Percentiles rank a stretch among this genome's conserved stretches.
Evolutionary conservation across 2,797 vertebrate genomes (phyloP).

Genomic region (Buceros bicornis): DNA sequence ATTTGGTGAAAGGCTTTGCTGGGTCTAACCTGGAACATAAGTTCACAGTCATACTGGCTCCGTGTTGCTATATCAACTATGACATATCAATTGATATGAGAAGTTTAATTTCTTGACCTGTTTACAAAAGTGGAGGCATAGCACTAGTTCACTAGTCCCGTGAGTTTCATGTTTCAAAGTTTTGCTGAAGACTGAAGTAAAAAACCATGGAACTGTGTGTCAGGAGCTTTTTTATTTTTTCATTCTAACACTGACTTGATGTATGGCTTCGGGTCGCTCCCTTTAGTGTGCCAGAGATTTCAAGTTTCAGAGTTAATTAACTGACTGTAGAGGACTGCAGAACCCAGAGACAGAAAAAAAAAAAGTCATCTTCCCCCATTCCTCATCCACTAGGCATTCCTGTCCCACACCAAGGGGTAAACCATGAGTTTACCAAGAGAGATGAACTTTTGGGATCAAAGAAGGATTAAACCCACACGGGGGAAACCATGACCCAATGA

Average conservation of each 20-base stretch:
- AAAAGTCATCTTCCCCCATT: neutral
- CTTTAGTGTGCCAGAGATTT: neutral
- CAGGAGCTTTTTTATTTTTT: neutral
- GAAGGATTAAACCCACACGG: neutral
- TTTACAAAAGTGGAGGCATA: neutral
- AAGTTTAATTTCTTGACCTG: neutral
- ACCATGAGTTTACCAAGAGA: neutral
- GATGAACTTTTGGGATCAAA: neutral
- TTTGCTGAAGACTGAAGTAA: neutral
- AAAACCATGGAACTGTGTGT: neutral
- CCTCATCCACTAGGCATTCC: neutral
- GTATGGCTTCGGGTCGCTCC: neutral
- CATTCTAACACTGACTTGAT: neutral
- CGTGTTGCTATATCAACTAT: neutral
- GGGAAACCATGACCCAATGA: neutral
- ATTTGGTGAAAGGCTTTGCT: neutral
- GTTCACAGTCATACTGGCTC: neutral
- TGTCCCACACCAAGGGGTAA: neutral
- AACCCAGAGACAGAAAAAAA: neutral
- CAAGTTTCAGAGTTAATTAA: neutral
- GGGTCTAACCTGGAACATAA: neutral
- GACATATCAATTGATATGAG: neutral
- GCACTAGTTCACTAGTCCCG: neutral
- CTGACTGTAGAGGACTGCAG: neutral
- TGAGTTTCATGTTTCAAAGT: neutral